A percentile compares a stretch with the other conserved stretches of the same genome.
These are phyloP conservation scores for Penaeus indicus DNA, from an alignment of 1,140 invertebrate species.

Conservation along the genomic window DNA sequence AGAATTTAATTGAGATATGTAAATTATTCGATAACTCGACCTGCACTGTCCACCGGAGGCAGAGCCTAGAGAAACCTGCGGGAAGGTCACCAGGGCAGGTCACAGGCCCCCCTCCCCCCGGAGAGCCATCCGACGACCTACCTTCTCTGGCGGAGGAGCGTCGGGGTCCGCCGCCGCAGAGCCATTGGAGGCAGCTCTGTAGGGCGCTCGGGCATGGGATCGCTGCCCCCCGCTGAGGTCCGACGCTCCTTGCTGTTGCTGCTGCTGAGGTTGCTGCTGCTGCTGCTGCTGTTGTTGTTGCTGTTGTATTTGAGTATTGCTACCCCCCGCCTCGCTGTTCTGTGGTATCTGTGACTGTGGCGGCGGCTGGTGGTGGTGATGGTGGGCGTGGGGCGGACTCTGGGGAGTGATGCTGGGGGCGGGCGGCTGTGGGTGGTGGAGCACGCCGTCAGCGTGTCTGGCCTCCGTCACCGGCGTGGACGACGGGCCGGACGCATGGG, in stretches of 20 bases:
- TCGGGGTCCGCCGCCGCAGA: conserved; percentile 32
- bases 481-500: conserved; percentile 30
- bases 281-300: conserved; percentile 16
- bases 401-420: conserved; percentile 13
- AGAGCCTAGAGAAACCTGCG: too few relatives aligned
- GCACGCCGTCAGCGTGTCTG: conserved; percentile 35
- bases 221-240: conserved; percentile 28
- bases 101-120: neutral
- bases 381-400: conserved; percentile 38
- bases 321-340: neutral
- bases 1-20: neutral
- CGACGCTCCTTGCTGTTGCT: neutral
- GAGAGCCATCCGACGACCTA: neutral
- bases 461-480: conserved; percentile 37
- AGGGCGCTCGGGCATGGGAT: conserved; percentile 34
- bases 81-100: neutral
- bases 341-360: conserved; percentile 23
- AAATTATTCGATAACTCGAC: too few relatives aligned
- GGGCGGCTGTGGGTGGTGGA: neutral
- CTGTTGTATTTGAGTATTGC: conserved; percentile 11
- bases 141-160: conserved; percentile 48
- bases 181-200: conserved; percentile 39
- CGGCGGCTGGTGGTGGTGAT: conserved; percentile 26
- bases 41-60: neutral
- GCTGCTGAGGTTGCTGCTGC: neutral